Evolutionary conservation across 2,113 vertebrate species (phyloP).

Genomic region (Hemibagrus wyckioides): DNA sequence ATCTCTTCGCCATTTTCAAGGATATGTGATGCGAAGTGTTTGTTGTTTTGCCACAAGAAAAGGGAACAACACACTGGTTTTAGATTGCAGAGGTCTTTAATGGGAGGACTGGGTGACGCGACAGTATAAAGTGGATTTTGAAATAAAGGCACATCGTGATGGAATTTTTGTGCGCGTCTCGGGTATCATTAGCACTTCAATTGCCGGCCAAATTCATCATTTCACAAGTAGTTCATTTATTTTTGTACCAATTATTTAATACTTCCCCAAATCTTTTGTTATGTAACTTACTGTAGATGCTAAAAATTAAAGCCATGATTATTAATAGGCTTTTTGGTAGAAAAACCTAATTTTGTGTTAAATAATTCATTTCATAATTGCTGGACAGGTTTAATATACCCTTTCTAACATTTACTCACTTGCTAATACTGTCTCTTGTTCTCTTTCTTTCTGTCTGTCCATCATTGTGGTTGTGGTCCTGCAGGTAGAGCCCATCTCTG

Average conservation of each 20-base stretch:
- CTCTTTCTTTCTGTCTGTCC: neutral
- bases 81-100: neutral
- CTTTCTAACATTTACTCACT: neutral
- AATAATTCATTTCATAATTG: neutral
- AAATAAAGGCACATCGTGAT: neutral
- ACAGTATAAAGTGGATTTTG: neutral
- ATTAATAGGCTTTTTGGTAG: neutral
- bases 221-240: neutral
- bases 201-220: neutral
- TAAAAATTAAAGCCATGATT: neutral
- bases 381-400: neutral
- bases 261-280: neutral
- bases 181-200: neutral
- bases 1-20: neutral
- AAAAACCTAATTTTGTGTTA: neutral
- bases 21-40: neutral
- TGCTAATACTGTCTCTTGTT: neutral
- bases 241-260: neutral
- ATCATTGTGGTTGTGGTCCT: neutral
- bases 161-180: neutral
- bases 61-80: neutral
- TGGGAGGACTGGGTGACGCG: neutral
- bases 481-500: constrained; percentile 90
- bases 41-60: neutral
- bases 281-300: neutral